These are phyloP conservation scores for Spatulosminthurus flaviceps DNA, from an alignment of 2,888 invertebrate genomes.

Conservation along the genomic window DNA sequence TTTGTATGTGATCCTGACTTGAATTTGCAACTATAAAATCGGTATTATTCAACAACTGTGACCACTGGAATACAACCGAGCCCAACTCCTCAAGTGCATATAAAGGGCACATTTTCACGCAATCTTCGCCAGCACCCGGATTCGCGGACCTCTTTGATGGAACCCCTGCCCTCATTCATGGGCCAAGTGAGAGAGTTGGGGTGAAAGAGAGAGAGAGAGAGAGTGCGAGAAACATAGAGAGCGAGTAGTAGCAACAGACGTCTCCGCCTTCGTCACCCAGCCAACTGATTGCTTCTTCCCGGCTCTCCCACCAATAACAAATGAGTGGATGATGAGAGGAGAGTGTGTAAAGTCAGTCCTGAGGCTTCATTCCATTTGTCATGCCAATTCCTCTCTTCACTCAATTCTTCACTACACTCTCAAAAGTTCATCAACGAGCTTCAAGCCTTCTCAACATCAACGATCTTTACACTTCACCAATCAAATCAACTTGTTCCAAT, in stretches of 20 bases:
- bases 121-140: slow-evolving; percentile 59
- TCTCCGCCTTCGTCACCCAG: slow-evolving; percentile 34
- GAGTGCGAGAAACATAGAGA: neutral
- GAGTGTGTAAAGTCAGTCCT: slow-evolving; percentile 47
- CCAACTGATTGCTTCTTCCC: slow-evolving; percentile 31
- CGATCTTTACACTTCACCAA: slow-evolving; percentile 41
- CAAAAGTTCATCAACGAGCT: slow-evolving; percentile 57
- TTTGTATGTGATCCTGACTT: slow-evolving; percentile 64
- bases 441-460: slow-evolving; percentile 26
- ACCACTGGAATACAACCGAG: slow-evolving; percentile 62
- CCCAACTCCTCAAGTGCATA: slow-evolving; percentile 63
- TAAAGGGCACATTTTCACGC: slow-evolving; percentile 64
- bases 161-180: slow-evolving; percentile 51
- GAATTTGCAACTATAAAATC: slow-evolving; percentile 64
- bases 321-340: slow-evolving; percentile 50
- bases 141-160: slow-evolving; percentile 40
- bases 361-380: slow-evolving; percentile 49
- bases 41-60: slow-evolving; percentile 64
- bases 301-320: slow-evolving; percentile 41
- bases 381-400: slow-evolving; percentile 38
- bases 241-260: neutral
- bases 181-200: neutral
- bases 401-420: slow-evolving; percentile 47
- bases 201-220: neutral
- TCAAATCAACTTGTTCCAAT: slow-evolving; percentile 34